A percentile compares a stretch with the other conserved stretches of the same genome.
phyloP scores from a whole-genome alignment of 1,140 invertebrate genomes.

The Pemphigus obesinymphae region DNA sequence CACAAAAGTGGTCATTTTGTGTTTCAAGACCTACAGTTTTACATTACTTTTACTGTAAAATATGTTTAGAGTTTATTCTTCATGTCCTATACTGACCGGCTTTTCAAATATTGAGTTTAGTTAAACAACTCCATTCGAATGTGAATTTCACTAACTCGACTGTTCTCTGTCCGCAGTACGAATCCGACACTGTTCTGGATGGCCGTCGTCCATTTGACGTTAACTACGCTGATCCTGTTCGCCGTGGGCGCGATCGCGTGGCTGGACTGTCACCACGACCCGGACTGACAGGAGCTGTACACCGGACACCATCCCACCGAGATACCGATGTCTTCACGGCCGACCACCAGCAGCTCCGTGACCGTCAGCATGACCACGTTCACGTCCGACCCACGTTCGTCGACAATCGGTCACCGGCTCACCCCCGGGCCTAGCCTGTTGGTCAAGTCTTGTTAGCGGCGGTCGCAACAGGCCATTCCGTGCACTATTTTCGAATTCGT shows the following conservation, averaged over 20 bases:
- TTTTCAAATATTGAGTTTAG: too few species aligned
- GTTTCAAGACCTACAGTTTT: too few species aligned
- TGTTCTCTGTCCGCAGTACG: not conserved
- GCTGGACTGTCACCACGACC: slow-evolving; percentile 38
- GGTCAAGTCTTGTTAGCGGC: slow-evolving; percentile 4
- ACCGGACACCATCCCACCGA: not conserved
- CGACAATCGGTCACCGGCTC: not conserved
- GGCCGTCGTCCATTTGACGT: slow-evolving; percentile 27
- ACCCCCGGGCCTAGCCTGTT: not conserved
- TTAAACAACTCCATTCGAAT: too few species aligned
- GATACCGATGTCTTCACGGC: not conserved
- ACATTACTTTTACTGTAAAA: too few species aligned
- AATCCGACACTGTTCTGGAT: slow-evolving; percentile 28
- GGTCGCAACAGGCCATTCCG: too few species aligned
- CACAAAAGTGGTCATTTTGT: too few species aligned
- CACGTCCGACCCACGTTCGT: not conserved
- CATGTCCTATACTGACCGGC: too few species aligned
- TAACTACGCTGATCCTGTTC: slow-evolving; percentile 3
- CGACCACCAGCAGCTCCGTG: slow-evolving; percentile 31
- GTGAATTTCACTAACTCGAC: too few species aligned
- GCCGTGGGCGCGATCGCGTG: slow-evolving; percentile 17
- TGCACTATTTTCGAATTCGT: too few species aligned
- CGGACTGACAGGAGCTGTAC: slow-evolving; percentile 41
- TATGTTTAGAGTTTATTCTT: too few species aligned
- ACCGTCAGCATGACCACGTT: slow-evolving; percentile 36